phyloP scores from a whole-genome alignment of 2,888 invertebrate genomes.

The Callyntrura sp. region DNA sequence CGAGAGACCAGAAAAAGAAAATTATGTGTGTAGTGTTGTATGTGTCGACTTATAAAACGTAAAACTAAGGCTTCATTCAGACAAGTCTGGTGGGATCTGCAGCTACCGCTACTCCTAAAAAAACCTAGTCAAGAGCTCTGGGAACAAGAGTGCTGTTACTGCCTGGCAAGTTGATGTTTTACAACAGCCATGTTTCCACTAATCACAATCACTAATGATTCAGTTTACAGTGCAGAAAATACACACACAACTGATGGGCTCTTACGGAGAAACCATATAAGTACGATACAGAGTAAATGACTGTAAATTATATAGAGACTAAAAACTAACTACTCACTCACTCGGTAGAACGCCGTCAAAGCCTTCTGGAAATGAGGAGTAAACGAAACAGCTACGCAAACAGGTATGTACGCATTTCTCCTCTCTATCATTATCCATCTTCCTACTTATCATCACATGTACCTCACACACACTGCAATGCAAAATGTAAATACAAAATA shows the following conservation, averaged over 20 bases:
- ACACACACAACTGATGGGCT: background rate
- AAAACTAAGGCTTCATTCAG: background rate
- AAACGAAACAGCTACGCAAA: background rate
- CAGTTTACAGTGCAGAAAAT: conserved; percentile 22
- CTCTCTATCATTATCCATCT: conserved; percentile 7
- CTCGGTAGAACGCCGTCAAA: too few relatives aligned
- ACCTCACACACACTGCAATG: background rate
- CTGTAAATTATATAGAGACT: background rate
- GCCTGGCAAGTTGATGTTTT: conserved; percentile 38
- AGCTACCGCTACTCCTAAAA: background rate
- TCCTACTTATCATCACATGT: background rate
- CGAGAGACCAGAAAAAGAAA: conserved; percentile 22
- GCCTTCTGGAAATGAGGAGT: background rate
- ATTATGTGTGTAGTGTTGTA: conserved; percentile 20
- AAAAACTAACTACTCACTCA: too few relatives aligned
- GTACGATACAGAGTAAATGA: background rate
- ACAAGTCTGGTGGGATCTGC: conserved; percentile 33
- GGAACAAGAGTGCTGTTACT: conserved; percentile 9
- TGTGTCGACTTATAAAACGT: background rate
- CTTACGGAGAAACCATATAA: background rate
- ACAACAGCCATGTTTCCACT: conserved; percentile 31
- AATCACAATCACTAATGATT: conserved; percentile 49
- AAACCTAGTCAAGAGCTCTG: background rate
- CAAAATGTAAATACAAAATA: conserved; percentile 28
- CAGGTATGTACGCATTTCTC: background rate